Evolutionary conservation across 2,888 invertebrate species (phyloP), one percentile per base, ranked within the genome.

Genomic region (Leucophora obtusa): DNA sequence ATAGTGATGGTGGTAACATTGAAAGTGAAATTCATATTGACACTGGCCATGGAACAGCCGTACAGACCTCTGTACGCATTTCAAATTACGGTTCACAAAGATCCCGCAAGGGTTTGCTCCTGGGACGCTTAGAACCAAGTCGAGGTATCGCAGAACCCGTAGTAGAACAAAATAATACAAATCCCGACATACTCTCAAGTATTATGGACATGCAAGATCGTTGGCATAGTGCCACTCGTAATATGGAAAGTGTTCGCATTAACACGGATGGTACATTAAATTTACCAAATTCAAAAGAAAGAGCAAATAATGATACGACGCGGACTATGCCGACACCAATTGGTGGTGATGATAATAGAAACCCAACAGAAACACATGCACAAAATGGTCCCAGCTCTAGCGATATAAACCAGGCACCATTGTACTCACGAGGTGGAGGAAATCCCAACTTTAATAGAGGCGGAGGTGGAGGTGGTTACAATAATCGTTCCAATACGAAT

Each of bases 121-220:
- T 85, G 4, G 85, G 85, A n/a, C 85, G 86, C 4, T n/a, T 84
- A 2, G 75, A 79, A 35, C 62, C 78, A 38, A 81, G 69, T 53
- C 62, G 43, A 0, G 54, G 68, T 1, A 35, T 70, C 11, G 38
- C 72, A 10, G 69, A 82, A 7, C 54, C 74, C 6, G 47, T 63
- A 14, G 66, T 65, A 14, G 70, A 66, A 18, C 76, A 75, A 56
- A 63, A 59, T 43, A 69, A 54, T 24, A 62, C 60, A 14, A 77
- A 74, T 56, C 76, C 84, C 10, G 95, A 96, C 89, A 85, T 96
- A 9, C 90, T 96, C 6, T 93, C 93, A 35, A 93, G 92, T 84
- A 95, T 96, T 83, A 90, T 96, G 85, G 93, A 93, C 82, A 92
- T 93, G 83, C 96, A 96, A 88, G 92, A 93, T 63, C 91, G 93